A percentile compares a stretch with the other conserved stretches of the same genome.
phyloP scores from a whole-genome alignment of 2,797 vertebrate species.

The Ibycter americanus region DNA sequence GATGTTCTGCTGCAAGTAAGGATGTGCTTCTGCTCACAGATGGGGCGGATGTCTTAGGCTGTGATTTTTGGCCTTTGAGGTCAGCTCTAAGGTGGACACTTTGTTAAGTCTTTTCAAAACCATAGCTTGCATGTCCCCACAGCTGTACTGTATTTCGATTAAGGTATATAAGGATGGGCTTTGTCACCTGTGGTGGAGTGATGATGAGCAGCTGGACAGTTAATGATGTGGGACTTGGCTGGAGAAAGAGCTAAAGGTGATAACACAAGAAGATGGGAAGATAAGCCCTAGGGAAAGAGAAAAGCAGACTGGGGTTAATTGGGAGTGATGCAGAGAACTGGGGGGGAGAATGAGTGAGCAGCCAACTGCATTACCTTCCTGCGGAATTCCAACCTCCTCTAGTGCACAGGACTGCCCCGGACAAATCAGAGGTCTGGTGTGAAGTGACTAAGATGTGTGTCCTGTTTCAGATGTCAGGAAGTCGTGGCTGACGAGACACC shows the following conservation, averaged over 20 bases:
- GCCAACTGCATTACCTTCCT: not conserved
- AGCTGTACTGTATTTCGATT: not conserved
- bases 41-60: not conserved
- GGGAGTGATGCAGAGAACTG: not conserved
- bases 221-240: not conserved
- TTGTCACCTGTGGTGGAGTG: accelerated
- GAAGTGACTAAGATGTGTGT: not conserved
- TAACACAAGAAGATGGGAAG: not conserved
- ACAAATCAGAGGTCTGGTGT: not conserved
- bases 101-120: not conserved
- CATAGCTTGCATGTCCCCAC: too few relatives aligned
- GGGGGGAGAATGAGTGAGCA: not conserved
- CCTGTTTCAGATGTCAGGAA: not conserved
- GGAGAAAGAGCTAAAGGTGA: not conserved
- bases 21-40: not conserved
- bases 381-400: not conserved
- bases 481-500: not conserved
- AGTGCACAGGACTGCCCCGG: not conserved
- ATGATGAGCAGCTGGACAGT: not conserved
- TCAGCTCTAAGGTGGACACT: not conserved
- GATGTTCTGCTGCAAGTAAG: not conserved
- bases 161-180: too few relatives aligned
- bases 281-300: not conserved
- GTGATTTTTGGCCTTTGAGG: not conserved
- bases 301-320: not conserved